phyloP scores from a whole-genome alignment of 2,113 vertebrate genomes.

The Cairina moschata region DNA sequence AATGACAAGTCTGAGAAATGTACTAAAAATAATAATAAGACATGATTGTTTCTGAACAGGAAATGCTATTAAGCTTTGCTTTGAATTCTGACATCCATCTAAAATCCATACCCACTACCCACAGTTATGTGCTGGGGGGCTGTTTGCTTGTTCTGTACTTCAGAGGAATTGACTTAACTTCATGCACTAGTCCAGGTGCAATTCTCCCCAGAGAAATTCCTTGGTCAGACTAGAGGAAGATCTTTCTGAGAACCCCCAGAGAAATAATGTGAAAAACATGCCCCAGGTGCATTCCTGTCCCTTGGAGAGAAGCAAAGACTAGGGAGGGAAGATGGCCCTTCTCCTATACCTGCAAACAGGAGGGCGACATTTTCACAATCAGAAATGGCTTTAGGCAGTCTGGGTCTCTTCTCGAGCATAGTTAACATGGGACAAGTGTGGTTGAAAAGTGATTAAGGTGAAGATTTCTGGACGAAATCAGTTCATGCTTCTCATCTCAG shows the following conservation, averaged over 20 bases:
- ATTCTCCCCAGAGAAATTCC: background rate
- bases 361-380: background rate
- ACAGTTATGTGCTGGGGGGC: background rate
- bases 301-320: background rate
- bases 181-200: background rate
- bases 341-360: background rate
- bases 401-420: background rate
- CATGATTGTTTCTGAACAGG: constrained; percentile 6
- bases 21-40: constrained; percentile 56
- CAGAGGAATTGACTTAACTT: background rate
- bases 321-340: background rate
- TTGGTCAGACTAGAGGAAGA: background rate
- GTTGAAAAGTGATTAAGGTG: background rate
- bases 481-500: background rate
- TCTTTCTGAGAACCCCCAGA: background rate
- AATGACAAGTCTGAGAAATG: constrained; percentile 11
- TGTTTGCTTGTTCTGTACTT: background rate
- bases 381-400: background rate
- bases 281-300: background rate
- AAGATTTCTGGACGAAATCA: background rate
- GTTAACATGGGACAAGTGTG: background rate
- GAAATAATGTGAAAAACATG: background rate
- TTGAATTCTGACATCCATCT: constrained; percentile 9
- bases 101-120: background rate
- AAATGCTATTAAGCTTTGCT: background rate